Percentiles rank a stretch among this genome's conserved stretches.
phyloP scores from a whole-genome alignment of 2,888 invertebrate species.

The Tetanocera ferruginea region DNA sequence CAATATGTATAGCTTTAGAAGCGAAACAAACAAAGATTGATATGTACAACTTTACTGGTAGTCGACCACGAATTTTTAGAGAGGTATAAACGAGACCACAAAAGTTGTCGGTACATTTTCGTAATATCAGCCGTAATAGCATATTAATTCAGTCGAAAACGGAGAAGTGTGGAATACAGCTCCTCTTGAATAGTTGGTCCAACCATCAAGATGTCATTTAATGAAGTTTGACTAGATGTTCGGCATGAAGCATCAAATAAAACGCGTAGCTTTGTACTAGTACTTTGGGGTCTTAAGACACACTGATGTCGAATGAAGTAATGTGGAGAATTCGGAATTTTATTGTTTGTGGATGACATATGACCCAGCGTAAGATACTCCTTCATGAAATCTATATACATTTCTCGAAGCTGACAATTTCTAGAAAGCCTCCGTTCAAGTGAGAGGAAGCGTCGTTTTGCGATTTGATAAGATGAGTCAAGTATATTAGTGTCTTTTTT shows the following conservation, averaged over 20 bases:
- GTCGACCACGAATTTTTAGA: slow-evolving; percentile 8
- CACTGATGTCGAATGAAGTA: no score
- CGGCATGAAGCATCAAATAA: no score
- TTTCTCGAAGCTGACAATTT: no score
- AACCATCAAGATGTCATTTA: no score
- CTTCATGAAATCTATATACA: no score
- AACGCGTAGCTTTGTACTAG: no score
- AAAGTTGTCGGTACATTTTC: background rate
- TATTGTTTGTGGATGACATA: no score
- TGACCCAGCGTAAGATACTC: no score
- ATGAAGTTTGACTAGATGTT: no score
- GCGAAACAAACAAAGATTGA: slow-evolving; percentile 41
- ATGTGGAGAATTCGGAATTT: no score
- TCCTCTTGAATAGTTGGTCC: slow-evolving; percentile 9
- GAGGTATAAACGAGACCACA: background rate
- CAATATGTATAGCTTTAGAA: slow-evolving; percentile 38
- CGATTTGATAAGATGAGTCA: background rate
- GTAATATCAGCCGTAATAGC: slow-evolving; percentile 21
- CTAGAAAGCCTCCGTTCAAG: no score
- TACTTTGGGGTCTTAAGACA: no score
- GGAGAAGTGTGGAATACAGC: background rate
- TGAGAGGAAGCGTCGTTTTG: background rate
- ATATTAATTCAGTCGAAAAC: slow-evolving; percentile 8
- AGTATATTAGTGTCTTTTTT: background rate
- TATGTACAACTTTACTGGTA: slow-evolving; percentile 26